These are phyloP conservation scores for Actias luna DNA, from an alignment of 2,888 invertebrate genomes.

Conservation along the genomic window DNA sequence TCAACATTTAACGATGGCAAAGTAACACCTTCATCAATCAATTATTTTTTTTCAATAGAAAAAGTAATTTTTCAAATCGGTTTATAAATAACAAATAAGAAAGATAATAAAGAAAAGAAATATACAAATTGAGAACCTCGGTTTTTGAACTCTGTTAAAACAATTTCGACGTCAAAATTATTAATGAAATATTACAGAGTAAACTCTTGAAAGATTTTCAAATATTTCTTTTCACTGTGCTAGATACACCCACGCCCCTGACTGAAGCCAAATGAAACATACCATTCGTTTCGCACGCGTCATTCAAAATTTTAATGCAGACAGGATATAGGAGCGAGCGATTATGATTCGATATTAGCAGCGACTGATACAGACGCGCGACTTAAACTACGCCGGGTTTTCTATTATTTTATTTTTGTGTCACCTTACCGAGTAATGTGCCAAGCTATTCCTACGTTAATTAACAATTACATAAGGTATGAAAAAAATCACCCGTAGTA, in stretches of 20 bases:
- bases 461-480: too few species aligned
- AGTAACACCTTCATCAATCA: too few species aligned
- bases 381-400: background rate
- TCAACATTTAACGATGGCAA: too few species aligned
- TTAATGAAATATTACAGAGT: background rate
- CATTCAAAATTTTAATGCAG: background rate
- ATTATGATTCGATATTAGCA: background rate
- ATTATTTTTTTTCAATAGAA: too few species aligned
- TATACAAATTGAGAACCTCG: too few species aligned
- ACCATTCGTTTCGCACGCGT: conserved; percentile 8
- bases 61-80: too few species aligned
- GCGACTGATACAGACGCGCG: background rate
- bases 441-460: too few species aligned
- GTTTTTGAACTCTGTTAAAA: too few species aligned
- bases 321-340: conserved; percentile 6
- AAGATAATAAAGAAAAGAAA: too few species aligned
- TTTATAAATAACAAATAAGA: too few species aligned
- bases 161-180: background rate
- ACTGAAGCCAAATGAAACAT: background rate
- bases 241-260: background rate
- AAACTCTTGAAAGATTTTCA: background rate
- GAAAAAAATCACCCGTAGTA: too few species aligned
- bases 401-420: background rate
- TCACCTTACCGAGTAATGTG: too few species aligned
- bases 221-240: background rate